Evolutionary conservation across 2,888 invertebrate species (phyloP).

Genomic region (Dolichomitus sp.): DNA sequence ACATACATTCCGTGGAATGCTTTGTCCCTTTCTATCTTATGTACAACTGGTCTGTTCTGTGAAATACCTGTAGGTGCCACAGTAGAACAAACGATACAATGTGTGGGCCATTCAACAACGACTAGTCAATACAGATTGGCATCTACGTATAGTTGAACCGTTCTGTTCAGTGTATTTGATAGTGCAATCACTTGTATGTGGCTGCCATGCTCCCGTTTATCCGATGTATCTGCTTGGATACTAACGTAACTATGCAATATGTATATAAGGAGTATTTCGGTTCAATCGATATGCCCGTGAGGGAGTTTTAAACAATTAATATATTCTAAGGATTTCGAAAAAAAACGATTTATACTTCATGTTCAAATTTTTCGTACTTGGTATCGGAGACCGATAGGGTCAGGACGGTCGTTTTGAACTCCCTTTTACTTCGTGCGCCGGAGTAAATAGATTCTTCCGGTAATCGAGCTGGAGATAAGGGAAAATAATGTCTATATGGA

Average conservation of each 20-base stretch:
- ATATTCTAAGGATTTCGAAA: not conserved
- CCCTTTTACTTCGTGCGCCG: not conserved
- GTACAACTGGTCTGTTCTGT: not conserved
- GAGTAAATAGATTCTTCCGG: not conserved
- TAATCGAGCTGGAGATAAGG: not conserved
- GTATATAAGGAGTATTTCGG: not conserved
- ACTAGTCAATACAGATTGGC: not conserved
- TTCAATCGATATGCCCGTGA: not conserved
- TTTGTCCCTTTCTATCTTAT: not conserved
- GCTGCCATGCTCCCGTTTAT: not conserved
- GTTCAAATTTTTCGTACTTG: not conserved
- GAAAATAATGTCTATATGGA: not conserved
- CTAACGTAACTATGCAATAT: not conserved
- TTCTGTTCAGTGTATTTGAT: not conserved
- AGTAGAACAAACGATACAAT: not conserved
- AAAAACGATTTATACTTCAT: not conserved
- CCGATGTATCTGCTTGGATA: not conserved
- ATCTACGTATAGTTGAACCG: not conserved
- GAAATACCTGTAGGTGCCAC: not conserved
- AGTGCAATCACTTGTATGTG: constrained; percentile 13
- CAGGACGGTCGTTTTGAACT: not conserved
- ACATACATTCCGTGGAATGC: not conserved
- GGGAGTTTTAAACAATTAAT: not conserved
- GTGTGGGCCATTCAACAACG: constrained; percentile 1
- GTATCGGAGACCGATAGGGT: not conserved